These are phyloP conservation scores for Girardinus metallicus DNA, from an alignment of 2,797 vertebrate species.

Conservation along the genomic window DNA sequence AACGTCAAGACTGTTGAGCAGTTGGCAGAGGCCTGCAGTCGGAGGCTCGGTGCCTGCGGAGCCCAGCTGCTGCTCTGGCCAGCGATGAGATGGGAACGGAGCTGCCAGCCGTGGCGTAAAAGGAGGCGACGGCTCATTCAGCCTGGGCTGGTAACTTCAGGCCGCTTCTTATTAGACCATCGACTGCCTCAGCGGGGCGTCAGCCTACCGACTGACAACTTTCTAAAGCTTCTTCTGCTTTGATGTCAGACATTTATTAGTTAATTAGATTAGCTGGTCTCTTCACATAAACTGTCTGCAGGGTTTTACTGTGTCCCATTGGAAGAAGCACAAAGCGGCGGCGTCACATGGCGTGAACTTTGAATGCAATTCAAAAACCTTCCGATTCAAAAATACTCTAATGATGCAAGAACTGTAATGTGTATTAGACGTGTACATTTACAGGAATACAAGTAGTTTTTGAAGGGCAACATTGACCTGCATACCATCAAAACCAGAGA, in stretches of 20 bases:
- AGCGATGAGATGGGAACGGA: not conserved
- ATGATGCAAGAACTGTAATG: not conserved
- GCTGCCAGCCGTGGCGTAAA: not conserved
- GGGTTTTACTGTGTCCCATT: not conserved
- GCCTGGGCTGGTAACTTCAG: not conserved
- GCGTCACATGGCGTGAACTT: not conserved
- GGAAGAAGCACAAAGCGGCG: not conserved
- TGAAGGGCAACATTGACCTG: not conserved
- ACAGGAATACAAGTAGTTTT: not conserved
- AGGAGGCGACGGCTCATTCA: not conserved
- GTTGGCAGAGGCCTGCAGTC: slow-evolving; percentile 5
- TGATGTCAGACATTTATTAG: slow-evolving; percentile 4
- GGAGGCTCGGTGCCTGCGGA: not conserved
- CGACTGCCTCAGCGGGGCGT: not conserved
- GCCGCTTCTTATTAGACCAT: not conserved
- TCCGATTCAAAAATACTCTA: not conserved
- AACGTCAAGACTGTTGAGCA: slow-evolving; percentile 4
- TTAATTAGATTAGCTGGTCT: slow-evolving; percentile 6
- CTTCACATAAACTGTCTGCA: not conserved
- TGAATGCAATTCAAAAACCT: not conserved
- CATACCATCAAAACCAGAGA: not conserved
- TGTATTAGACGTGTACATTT: not conserved
- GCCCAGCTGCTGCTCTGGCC: slow-evolving; percentile 11
- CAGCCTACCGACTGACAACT: not conserved
- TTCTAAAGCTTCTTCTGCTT: slow-evolving; percentile 7